phyloP scores from a whole-genome alignment of 1,140 invertebrate species.

The Melanaphis sacchari region DNA sequence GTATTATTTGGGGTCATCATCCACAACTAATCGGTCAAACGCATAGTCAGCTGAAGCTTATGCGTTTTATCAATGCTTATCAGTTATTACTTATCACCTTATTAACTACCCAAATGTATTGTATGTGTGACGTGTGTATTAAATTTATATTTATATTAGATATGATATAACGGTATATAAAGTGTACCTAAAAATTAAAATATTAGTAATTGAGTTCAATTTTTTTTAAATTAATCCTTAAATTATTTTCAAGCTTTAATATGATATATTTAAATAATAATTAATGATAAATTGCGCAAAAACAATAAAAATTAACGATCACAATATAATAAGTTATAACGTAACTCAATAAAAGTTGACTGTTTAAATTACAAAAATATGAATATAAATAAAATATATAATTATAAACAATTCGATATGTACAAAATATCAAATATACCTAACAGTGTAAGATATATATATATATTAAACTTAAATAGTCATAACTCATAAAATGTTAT shows the following conservation, averaged over 20 bases:
- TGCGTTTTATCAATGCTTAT: background rate
- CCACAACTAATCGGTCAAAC: constrained; percentile 7
- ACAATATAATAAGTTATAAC: background rate
- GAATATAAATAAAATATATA: background rate
- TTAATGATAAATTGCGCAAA: background rate
- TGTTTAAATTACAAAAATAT: background rate
- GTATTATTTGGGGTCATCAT: constrained; percentile 46
- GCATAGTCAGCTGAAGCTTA: background rate
- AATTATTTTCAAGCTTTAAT: background rate
- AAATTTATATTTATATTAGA: background rate
- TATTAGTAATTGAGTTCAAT: background rate
- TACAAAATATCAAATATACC: background rate
- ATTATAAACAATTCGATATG: background rate
- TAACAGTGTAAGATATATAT: too few species aligned
- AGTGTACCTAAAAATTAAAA: background rate
- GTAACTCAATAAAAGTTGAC: background rate
- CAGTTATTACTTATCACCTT: background rate
- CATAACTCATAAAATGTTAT: too few species aligned
- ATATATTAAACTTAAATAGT: too few species aligned
- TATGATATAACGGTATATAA: background rate
- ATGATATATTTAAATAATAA: background rate
- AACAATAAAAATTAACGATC: background rate
- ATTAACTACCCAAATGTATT: background rate
- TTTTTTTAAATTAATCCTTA: background rate
- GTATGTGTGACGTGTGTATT: background rate